These are phyloP conservation scores for Zaprionus ghesquierei DNA, from an alignment of 1,140 invertebrate genomes.

Conservation along the genomic window DNA sequence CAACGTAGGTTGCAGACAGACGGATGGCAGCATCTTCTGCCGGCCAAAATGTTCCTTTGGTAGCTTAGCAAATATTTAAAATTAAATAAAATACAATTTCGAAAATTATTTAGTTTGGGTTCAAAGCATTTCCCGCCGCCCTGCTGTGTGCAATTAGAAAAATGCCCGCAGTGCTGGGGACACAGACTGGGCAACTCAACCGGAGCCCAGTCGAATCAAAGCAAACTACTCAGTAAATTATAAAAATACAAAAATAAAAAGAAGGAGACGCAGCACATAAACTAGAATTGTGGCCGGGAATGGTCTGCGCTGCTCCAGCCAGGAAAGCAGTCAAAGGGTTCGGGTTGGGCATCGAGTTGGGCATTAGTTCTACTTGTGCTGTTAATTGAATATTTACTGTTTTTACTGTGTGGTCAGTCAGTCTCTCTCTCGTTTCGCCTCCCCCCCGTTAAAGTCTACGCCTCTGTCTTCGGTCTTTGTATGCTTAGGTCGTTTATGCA, in stretches of 20 bases:
- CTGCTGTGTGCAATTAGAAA: constrained; percentile 67
- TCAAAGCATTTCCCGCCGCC: constrained; percentile 47
- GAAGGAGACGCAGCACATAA: background rate
- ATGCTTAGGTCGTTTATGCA: constrained; percentile 77
- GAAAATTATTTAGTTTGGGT: constrained; percentile 61
- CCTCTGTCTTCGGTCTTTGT: constrained; percentile 28
- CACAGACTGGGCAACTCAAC: background rate
- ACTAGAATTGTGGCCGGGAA: background rate
- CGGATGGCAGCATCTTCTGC: constrained; percentile 18
- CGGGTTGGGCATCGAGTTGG: background rate
- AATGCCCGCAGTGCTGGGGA: constrained; percentile 62
- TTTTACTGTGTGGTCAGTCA: constrained; percentile 41
- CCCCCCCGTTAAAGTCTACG: background rate
- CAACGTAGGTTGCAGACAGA: constrained; percentile 54
- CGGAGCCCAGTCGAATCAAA: constrained; percentile 31
- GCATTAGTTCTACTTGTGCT: constrained; percentile 51
- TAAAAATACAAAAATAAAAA: background rate
- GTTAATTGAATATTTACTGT: constrained; percentile 78
- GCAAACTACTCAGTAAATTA: constrained; percentile 36
- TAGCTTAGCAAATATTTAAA: constrained; percentile 72
- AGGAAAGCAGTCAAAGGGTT: constrained; percentile 46
- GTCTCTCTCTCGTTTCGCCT: background rate
- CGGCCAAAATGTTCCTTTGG: constrained; percentile 60
- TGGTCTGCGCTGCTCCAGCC: background rate
- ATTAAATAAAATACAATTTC: constrained; percentile 67